These are phyloP conservation scores for Dilophus febrilis DNA, from an alignment of 2,888 invertebrate species.

Conservation along the genomic window DNA sequence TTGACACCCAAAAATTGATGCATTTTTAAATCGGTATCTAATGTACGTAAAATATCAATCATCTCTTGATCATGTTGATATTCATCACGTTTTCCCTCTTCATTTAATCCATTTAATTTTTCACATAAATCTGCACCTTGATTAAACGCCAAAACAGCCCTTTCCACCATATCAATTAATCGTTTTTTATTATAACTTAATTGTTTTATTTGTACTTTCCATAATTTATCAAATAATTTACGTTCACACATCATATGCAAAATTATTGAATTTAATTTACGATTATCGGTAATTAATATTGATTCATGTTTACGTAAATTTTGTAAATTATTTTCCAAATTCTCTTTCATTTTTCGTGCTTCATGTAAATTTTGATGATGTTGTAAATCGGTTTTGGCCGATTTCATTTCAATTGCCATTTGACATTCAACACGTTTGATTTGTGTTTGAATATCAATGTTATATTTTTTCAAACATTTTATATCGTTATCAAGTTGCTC, in stretches of 20 bases:
- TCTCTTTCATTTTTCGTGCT: no score
- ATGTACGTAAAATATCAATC: slow-evolving; percentile 22
- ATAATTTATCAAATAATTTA: slow-evolving; percentile 22
- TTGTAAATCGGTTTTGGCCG: no score
- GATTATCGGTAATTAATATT: slow-evolving; percentile 21
- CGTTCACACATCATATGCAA: slow-evolving; percentile 21
- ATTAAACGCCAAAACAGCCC: slow-evolving; percentile 24
- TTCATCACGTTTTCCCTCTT: slow-evolving; percentile 15
- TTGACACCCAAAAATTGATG: slow-evolving; percentile 21
- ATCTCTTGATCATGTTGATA: slow-evolving; percentile 16
- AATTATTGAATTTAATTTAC: slow-evolving; percentile 19
- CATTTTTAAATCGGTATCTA: slow-evolving; percentile 21
- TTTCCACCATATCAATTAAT: slow-evolving; percentile 24
- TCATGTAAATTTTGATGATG: no score
- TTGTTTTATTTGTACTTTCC: slow-evolving; percentile 23
- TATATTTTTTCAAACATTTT: no score
- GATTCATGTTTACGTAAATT: slow-evolving; percentile 24
- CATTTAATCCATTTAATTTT: slow-evolving; percentile 21
- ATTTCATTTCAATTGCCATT: no score
- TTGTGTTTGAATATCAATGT: no score
- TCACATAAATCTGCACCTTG: slow-evolving; percentile 24
- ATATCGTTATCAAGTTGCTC: no score
- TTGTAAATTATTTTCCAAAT: slow-evolving; percentile 23
- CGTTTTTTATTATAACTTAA: slow-evolving; percentile 26
- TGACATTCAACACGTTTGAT: no score